These are phyloP conservation scores for Amiota mariae DNA, from an alignment of 2,888 invertebrate genomes.

Conservation along the genomic window DNA sequence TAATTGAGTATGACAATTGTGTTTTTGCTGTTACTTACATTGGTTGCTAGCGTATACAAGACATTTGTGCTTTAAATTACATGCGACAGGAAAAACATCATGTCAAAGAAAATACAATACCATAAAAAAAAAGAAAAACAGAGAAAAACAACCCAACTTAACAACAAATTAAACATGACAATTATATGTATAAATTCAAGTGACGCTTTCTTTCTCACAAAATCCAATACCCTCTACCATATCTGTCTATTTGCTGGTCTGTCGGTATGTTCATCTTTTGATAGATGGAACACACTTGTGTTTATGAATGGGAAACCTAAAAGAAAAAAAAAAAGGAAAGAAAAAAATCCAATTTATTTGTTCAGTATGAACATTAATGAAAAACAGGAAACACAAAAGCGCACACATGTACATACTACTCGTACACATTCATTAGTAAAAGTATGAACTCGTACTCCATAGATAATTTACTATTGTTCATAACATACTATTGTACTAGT, in stretches of 20 bases:
- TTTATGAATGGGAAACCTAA: no score
- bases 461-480: no score
- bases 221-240: no score
- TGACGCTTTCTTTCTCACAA: not conserved
- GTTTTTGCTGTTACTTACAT: conserved; percentile 3
- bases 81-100: conserved; percentile 6
- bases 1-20: not conserved
- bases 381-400: not conserved
- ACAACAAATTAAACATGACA: conserved; percentile 15
- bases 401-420: no score
- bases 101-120: not conserved
- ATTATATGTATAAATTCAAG: conserved; percentile 6
- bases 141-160: not conserved
- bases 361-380: conserved; percentile 5
- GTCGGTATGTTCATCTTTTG: not conserved
- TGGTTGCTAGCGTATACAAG: conserved; percentile 2
- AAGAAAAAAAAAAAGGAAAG: no score
- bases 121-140: no score
- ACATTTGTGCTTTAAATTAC: conserved; percentile 14
- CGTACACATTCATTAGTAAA: no score
- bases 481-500: no score
- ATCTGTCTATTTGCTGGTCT: not conserved
- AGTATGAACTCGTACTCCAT: no score
- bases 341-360: conserved; percentile 11
- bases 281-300: no score